A percentile compares a stretch with the other conserved stretches of the same genome.
These are phyloP conservation scores for Sciurus carolinensis DNA, from an alignment of 2,797 vertebrate species.

Conservation along the genomic window DNA sequence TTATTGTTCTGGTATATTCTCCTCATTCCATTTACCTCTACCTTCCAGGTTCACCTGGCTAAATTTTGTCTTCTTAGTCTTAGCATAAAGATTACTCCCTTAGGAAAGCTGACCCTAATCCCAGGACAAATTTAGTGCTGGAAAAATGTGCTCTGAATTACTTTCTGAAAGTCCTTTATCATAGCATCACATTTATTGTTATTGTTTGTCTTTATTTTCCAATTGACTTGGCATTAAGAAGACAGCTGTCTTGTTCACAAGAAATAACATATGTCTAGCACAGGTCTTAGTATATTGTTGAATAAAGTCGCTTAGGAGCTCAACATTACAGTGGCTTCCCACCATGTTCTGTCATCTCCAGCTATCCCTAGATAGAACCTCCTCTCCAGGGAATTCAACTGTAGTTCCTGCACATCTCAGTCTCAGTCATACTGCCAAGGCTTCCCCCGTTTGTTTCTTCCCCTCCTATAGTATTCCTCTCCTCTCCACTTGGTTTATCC, in stretches of 20 bases:
- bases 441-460: not conserved
- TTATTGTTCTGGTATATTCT: not conserved
- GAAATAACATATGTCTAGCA: not conserved
- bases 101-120: not conserved
- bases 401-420: not conserved
- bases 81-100: not conserved
- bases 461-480: not conserved
- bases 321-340: not conserved
- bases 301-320: slow-evolving; percentile 21
- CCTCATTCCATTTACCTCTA: not conserved
- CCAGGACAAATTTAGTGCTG: not conserved
- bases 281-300: not conserved
- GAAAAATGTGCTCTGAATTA: not conserved
- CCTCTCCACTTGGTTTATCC: not conserved
- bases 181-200: not conserved
- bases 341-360: not conserved
- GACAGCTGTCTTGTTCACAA: not conserved
- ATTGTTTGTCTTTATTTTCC: not conserved
- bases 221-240: not conserved
- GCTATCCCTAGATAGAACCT: not conserved
- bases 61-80: not conserved
- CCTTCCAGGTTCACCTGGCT: not conserved
- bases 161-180: not conserved
- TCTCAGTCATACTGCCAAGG: not conserved
- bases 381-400: not conserved